Evolutionary conservation across 2,797 vertebrate genomes (phyloP).

Genomic region (Odontamblyopus rebecca): DNA sequence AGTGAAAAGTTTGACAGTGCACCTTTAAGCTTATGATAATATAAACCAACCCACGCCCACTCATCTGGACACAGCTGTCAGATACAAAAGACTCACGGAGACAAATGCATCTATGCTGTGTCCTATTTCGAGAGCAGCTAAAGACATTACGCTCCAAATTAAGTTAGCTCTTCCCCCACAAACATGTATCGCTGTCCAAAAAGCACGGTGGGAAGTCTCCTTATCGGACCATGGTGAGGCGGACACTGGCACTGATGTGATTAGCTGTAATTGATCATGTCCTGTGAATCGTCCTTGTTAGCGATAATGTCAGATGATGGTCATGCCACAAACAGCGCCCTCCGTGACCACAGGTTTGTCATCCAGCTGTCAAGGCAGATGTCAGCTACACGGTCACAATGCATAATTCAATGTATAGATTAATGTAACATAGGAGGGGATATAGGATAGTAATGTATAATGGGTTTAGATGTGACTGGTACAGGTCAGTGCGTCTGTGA

Average conservation of each 20-base stretch:
- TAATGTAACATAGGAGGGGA: neutral
- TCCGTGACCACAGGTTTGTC: slow-evolving; percentile 27
- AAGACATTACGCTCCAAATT: slow-evolving; percentile 73
- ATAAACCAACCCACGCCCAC: neutral
- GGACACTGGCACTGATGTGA: slow-evolving; percentile 67
- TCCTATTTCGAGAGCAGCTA: slow-evolving; percentile 73
- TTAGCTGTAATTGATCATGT: slow-evolving; percentile 69
- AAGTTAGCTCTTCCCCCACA: slow-evolving; percentile 62
- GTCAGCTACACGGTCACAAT: slow-evolving; percentile 9
- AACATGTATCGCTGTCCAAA: slow-evolving; percentile 66
- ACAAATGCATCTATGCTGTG: slow-evolving; percentile 46
- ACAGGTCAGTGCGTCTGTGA: neutral
- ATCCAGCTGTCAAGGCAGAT: slow-evolving; percentile 30
- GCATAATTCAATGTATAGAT: neutral
- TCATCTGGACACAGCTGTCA: slow-evolving; percentile 53
- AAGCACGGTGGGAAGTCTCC: slow-evolving; percentile 60
- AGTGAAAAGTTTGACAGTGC: no score
- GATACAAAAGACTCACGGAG: slow-evolving; percentile 50
- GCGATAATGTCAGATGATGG: slow-evolving; percentile 58
- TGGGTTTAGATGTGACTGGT: neutral
- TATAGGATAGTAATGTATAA: neutral
- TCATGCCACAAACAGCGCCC: slow-evolving; percentile 44
- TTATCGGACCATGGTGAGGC: slow-evolving; percentile 61
- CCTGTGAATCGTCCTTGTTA: slow-evolving; percentile 63
- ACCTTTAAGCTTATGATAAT: no score